A percentile compares a stretch with the other conserved stretches of the same genome.
phyloP scores from a whole-genome alignment of 2,113 vertebrate species.

The Tragelaphus strepsiceros region DNA sequence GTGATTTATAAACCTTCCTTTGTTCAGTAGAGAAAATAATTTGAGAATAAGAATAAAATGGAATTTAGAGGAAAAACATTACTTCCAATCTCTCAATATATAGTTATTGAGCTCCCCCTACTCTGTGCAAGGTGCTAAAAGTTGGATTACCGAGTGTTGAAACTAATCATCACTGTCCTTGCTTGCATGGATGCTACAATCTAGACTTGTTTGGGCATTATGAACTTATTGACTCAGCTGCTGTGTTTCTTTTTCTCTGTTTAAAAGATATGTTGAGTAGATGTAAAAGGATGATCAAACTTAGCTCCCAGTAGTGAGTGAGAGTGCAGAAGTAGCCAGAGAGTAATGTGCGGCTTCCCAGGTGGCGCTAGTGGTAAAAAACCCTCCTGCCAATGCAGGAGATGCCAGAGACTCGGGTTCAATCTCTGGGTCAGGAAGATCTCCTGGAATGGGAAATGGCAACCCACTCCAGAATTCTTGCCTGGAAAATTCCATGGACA shows the following conservation, averaged over 20 bases:
- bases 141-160: neutral
- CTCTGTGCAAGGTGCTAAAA: neutral
- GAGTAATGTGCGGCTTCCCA: neutral
- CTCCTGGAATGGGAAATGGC: neutral
- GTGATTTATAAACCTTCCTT: neutral
- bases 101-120: neutral
- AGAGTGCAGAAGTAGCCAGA: neutral
- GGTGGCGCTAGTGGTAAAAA: neutral
- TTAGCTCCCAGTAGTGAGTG: too few species aligned
- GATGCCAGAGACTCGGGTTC: fast-evolving
- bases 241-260: neutral
- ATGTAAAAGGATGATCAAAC: neutral
- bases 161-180: neutral
- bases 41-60: slow-evolving; percentile 1
- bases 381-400: neutral
- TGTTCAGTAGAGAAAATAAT: neutral
- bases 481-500: neutral
- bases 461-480: neutral
- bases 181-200: fast-evolving
- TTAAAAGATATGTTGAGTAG: neutral
- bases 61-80: neutral
- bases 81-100: neutral
- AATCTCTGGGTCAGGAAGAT: neutral
- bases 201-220: neutral
- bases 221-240: neutral